Conservation (phyloP, 2,888 invertebrate genomes). For the Xestia ashworthii region DNA sequence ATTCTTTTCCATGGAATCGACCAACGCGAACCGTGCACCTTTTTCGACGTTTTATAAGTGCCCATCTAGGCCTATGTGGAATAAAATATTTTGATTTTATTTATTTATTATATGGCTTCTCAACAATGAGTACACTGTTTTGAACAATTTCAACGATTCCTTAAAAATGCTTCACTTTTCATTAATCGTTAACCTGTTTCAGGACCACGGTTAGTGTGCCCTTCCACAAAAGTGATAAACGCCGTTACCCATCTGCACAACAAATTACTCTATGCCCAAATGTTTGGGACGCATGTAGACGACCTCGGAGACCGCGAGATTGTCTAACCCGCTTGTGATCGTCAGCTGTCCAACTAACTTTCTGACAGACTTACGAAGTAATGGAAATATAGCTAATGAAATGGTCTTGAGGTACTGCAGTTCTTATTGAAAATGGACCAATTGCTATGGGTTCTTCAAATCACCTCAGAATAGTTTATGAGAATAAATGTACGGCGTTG, state of each 20-base stretch:
- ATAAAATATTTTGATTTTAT: too few species aligned
- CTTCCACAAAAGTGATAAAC: not conserved
- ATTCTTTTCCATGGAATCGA: too few species aligned
- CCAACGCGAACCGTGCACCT: too few species aligned
- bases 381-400: conserved; percentile 13
- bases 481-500: not conserved
- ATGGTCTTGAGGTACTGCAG: not conserved
- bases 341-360: conserved; percentile 51
- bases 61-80: too few species aligned
- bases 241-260: conserved; percentile 20
- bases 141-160: not conserved
- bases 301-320: conserved; percentile 56
- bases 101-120: too few species aligned
- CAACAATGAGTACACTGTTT: too few species aligned
- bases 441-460: not conserved
- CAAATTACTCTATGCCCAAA: conserved; percentile 47
- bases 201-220: too few species aligned
- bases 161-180: not conserved
- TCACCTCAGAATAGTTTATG: not conserved
- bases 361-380: conserved; percentile 18
- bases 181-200: not conserved
- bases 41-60: too few species aligned
- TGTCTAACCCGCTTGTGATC: conserved; percentile 45
- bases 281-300: conserved; percentile 58
- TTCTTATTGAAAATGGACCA: not conserved